These are phyloP conservation scores for Apantesis nais DNA, from an alignment of 2,888 invertebrate species.

Conservation along the genomic window DNA sequence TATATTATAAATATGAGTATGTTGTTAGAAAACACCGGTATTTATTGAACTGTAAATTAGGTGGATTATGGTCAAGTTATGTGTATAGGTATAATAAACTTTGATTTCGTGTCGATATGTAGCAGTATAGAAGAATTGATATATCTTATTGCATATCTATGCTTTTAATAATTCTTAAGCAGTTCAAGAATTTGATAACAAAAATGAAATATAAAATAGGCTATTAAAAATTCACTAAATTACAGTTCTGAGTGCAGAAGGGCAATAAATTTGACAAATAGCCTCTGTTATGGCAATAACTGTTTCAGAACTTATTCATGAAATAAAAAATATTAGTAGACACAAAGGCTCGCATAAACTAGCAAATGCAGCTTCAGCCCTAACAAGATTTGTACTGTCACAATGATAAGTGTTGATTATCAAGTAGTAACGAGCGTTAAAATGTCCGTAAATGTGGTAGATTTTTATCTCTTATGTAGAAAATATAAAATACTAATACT, in stretches of 20 bases:
- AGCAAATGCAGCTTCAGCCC: neutral
- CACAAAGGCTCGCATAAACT: constrained; percentile 8
- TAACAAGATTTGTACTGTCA: neutral
- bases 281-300: constrained; percentile 62
- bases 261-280: constrained; percentile 64
- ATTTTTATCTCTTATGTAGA: neutral
- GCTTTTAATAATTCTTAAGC: constrained; percentile 9
- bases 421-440: neutral
- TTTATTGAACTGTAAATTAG: neutral
- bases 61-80: too few relatives aligned
- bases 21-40: neutral
- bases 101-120: neutral
- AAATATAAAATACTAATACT: too few relatives aligned
- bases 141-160: neutral
- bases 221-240: constrained; percentile 58
- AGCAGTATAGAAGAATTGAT: neutral
- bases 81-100: neutral
- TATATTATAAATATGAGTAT: neutral
- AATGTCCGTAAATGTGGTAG: neutral
- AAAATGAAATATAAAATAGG: constrained; percentile 47
- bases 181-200: constrained; percentile 42
- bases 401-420: neutral
- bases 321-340: constrained; percentile 49
- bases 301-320: constrained; percentile 57
- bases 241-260: constrained; percentile 51